Percentiles rank a stretch among this genome's conserved stretches.
Conservation (phyloP, 35 echinoderm and acorn worm species). For the Stichopus chloronotus region DNA sequence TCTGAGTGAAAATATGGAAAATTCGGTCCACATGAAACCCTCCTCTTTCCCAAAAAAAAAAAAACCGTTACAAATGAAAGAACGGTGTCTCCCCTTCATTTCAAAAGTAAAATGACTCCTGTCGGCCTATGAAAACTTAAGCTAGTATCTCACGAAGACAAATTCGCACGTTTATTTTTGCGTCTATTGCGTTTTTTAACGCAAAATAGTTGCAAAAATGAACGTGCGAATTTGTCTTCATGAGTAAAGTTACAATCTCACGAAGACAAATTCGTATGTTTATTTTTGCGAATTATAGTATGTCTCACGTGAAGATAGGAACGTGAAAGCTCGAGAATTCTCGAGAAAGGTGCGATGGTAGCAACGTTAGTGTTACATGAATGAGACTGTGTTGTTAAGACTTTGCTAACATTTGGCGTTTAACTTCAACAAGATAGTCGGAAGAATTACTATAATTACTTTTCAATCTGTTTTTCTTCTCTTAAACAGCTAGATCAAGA, state of each 20-base stretch:
- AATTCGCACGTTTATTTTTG: too few species aligned
- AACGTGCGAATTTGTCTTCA: too few species aligned
- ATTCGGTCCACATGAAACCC: not conserved
- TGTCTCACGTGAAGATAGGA: not conserved
- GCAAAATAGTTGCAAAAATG: not conserved
- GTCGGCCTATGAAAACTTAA: not conserved
- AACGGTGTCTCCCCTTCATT: too few species aligned
- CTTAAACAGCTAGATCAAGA: too few species aligned
- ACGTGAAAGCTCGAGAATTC: not conserved
- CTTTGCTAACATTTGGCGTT: too few species aligned
- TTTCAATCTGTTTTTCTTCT: too few species aligned
- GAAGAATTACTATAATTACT: too few species aligned
- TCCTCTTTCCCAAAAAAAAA: not conserved
- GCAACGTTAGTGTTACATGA: not conserved
- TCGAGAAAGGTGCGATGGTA: not conserved
- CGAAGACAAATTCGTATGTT: too few species aligned
- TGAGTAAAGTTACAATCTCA: too few species aligned
- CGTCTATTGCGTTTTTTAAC: not conserved
- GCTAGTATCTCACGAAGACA: too few species aligned
- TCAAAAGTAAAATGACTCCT: not conserved
- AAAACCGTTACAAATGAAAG: not conserved
- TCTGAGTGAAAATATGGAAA: not conserved
- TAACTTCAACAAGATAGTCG: too few species aligned
- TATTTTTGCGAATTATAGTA: not conserved
- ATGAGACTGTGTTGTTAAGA: not conserved